A percentile compares a stretch with the other conserved stretches of the same genome.
Conservation (phyloP, 2,888 invertebrate genomes). For the Charanyca ferruginea region DNA sequence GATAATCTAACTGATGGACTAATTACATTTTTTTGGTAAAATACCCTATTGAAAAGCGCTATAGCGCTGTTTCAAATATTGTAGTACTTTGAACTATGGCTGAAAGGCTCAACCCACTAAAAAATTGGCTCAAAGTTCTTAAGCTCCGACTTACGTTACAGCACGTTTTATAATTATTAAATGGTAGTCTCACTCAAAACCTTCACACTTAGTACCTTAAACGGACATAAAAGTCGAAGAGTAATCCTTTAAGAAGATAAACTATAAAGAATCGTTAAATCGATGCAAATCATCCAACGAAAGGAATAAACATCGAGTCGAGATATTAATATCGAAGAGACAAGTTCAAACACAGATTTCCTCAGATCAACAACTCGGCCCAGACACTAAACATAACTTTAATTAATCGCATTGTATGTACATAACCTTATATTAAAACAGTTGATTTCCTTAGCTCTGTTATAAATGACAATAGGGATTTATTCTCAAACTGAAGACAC, state of each 20-base stretch:
- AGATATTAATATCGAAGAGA: constrained; percentile 47
- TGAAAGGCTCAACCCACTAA: too few relatives aligned
- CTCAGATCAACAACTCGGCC: constrained; percentile 55
- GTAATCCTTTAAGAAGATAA: constrained; percentile 3
- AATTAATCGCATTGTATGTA: constrained; percentile 79
- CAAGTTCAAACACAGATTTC: constrained; percentile 53
- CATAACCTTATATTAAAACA: constrained; percentile 78
- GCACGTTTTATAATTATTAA: too few relatives aligned
- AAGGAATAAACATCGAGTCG: constrained; percentile 22
- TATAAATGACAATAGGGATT: constrained; percentile 80
- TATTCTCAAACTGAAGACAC: constrained; percentile 63
- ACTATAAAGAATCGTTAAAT: constrained; percentile 8
- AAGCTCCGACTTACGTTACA: too few relatives aligned
- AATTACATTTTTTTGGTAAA: too few relatives aligned
- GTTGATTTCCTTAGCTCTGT: constrained; percentile 75
- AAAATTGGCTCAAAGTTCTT: too few relatives aligned
- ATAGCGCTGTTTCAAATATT: too few relatives aligned
- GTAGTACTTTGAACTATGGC: too few relatives aligned
- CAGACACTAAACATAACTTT: constrained; percentile 68
- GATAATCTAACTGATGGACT: too few relatives aligned
- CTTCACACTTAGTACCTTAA: too few relatives aligned
- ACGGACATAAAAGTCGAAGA: constrained; percentile 10
- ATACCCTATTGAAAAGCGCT: too few relatives aligned
- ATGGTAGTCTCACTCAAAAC: too few relatives aligned
- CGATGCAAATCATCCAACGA: constrained; percentile 11